Conservation (phyloP, 2,888 invertebrate species). For the Notocelia uddmanniana region DNA sequence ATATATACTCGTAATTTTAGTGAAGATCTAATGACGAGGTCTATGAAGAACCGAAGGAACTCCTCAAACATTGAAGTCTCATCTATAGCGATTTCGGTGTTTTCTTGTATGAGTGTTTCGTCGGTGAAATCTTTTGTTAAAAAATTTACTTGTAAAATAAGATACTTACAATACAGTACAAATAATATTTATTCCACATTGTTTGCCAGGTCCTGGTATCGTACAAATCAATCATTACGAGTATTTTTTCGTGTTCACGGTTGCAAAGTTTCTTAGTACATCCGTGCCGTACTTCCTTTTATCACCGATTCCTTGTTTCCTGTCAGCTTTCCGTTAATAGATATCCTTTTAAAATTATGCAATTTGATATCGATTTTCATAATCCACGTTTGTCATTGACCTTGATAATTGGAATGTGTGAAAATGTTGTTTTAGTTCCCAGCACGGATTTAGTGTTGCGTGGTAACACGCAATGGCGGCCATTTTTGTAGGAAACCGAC, state of each 20-base stretch:
- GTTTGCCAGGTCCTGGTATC: too few species aligned
- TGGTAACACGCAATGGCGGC: slow-evolving; percentile 13
- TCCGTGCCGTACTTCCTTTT: background rate
- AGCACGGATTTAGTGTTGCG: slow-evolving; percentile 28
- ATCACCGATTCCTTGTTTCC: background rate
- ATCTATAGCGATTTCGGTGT: too few species aligned
- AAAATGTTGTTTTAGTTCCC: slow-evolving; percentile 20
- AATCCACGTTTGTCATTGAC: slow-evolving; percentile 36
- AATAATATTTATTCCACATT: too few species aligned
- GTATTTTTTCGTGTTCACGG: background rate
- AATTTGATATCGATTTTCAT: slow-evolving; percentile 1
- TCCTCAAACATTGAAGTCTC: too few species aligned
- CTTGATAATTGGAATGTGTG: slow-evolving; percentile 31
- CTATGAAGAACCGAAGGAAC: too few species aligned
- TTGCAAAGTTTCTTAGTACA: background rate
- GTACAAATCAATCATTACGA: background rate
- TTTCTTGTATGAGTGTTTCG: too few species aligned
- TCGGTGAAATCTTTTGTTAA: too few species aligned
- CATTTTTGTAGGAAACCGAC: slow-evolving; percentile 25
- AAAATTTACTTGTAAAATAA: too few species aligned
- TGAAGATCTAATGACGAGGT: too few species aligned
- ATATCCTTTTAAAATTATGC: background rate
- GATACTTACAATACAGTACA: too few species aligned
- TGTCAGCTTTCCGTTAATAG: background rate
- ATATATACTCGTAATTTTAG: too few species aligned